phyloP scores from a whole-genome alignment of 2,797 vertebrate species.

The Gymnothorax reevesii region DNA sequence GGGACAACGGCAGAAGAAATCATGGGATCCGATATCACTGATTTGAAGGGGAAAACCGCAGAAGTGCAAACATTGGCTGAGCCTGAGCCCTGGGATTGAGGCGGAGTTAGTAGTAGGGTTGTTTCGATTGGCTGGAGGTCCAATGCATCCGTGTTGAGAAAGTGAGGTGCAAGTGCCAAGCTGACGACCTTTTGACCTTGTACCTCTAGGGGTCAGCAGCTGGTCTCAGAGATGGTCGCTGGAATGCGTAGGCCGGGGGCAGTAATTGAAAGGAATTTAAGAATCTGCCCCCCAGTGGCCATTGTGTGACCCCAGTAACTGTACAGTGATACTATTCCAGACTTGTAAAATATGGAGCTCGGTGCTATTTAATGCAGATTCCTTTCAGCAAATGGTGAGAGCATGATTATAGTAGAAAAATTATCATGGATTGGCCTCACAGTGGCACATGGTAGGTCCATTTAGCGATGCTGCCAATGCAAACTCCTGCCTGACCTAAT shows the following conservation, averaged over 20 bases:
- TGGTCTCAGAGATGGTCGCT: not conserved
- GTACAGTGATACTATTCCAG: not conserved
- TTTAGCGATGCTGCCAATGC: not conserved
- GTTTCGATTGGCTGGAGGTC: not conserved
- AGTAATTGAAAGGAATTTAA: not conserved
- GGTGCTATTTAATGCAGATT: not conserved
- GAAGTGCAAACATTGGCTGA: not conserved
- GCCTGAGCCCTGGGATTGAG: not conserved
- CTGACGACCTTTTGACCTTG: not conserved
- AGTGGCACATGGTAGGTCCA: not conserved
- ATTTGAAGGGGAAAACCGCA: not conserved
- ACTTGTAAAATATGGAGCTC: not conserved
- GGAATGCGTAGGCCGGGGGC: not conserved
- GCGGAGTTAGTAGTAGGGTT: not conserved
- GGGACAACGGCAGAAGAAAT: not conserved
- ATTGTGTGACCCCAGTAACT: not conserved
- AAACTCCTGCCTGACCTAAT: not conserved
- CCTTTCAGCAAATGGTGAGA: not conserved
- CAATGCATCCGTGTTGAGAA: not conserved
- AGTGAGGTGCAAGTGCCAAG: slow-evolving; percentile 8
- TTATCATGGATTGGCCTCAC: not conserved
- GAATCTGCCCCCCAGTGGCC: not conserved
- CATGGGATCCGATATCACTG: not conserved
- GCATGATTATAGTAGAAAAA: not conserved
- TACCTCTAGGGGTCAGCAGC: not conserved